Percentiles rank a stretch among this genome's conserved stretches.
Evolutionary conservation across 2,888 invertebrate genomes (phyloP).

Genomic region (Sinhomidia bicolor): DNA sequence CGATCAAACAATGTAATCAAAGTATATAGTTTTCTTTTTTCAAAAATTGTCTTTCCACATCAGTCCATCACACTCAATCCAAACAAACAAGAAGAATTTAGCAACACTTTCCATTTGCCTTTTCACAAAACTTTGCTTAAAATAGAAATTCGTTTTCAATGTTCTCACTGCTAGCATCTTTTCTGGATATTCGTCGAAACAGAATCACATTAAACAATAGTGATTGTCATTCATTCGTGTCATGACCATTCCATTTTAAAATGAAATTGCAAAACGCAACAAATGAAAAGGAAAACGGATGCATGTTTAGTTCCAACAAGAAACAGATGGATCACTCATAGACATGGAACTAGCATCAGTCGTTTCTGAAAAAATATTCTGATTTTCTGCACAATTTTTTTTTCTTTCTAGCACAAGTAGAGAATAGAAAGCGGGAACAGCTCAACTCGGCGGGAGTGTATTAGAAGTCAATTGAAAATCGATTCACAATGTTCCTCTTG

Average conservation of each 20-base stretch:
- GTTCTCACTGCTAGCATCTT: background rate
- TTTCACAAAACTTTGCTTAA: too few species aligned
- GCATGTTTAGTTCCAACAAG: background rate
- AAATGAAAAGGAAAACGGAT: background rate
- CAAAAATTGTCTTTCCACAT: slow-evolving; percentile 19
- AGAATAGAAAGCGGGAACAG: background rate
- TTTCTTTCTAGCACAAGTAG: background rate
- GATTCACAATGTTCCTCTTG: slow-evolving; percentile 12
- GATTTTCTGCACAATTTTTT: background rate
- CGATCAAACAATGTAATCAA: slow-evolving; percentile 18
- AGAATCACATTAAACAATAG: background rate
- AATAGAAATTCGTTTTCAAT: background rate
- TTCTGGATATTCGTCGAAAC: background rate
- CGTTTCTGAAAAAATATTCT: background rate
- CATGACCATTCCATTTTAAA: slow-evolving; percentile 28
- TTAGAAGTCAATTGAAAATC: slow-evolving; percentile 53
- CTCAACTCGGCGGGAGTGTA: background rate
- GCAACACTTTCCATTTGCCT: background rate
- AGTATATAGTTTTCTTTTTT: background rate
- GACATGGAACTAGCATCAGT: background rate
- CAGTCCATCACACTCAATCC: background rate
- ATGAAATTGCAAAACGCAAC: background rate
- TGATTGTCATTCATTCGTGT: background rate
- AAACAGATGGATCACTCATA: background rate
- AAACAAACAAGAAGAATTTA: background rate